Evolutionary conservation across 2,113 vertebrate species (phyloP).

Genomic region (Zeus faber): DNA sequence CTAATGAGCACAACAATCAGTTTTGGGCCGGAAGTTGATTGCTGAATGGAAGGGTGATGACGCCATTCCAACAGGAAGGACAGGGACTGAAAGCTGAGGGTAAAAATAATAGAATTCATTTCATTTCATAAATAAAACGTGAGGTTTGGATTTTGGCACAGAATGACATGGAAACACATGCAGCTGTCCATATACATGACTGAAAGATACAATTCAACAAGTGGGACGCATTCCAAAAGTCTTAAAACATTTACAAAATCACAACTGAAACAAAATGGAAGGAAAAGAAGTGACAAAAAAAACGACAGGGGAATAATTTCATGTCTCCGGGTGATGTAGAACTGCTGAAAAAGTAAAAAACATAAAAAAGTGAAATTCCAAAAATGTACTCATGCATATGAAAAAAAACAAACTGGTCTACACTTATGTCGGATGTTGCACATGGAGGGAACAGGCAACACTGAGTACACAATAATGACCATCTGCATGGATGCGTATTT

Average conservation of each 20-base stretch:
- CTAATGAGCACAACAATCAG: too few species aligned
- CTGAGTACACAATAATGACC: too few species aligned
- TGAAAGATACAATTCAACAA: too few species aligned
- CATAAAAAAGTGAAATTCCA: neutral
- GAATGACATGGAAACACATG: slow-evolving; percentile 22
- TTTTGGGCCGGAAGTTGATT: too few species aligned
- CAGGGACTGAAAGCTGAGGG: neutral
- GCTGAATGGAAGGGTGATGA: neutral
- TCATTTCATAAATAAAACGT: slow-evolving; percentile 42
- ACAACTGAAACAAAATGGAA: slow-evolving; percentile 16
- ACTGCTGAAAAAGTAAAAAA: slow-evolving; percentile 28
- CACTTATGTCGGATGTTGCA: too few species aligned
- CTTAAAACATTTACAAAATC: slow-evolving; percentile 15
- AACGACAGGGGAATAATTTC: slow-evolving; percentile 1
- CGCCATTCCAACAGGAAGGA: neutral
- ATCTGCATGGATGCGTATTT: too few species aligned
- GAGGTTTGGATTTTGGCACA: slow-evolving; percentile 20
- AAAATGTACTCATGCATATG: too few species aligned
- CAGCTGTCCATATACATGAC: neutral
- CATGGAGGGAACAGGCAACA: too few species aligned
- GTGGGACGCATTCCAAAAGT: too few species aligned
- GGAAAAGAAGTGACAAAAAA: slow-evolving; percentile 7
- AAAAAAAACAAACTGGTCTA: too few species aligned
- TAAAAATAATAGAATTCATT: slow-evolving; percentile 50
- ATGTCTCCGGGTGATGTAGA: slow-evolving; percentile 23